Evolutionary conservation across 2,888 invertebrate genomes (phyloP).

Genomic region (Caenorhabditis uteleia): DNA sequence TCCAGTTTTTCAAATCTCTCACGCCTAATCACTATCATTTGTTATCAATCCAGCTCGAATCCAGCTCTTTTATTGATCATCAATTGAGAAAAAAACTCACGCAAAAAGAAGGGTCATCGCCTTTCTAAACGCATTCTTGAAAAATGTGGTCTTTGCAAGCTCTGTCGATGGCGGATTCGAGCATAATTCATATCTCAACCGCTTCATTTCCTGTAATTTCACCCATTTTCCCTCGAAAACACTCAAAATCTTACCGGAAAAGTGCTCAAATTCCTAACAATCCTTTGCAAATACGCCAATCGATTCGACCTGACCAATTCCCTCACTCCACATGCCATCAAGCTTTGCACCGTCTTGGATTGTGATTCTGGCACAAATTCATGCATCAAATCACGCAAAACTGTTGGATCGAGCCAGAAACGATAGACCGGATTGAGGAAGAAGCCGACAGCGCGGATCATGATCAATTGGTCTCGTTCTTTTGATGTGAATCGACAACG

Average conservation of each 20-base stretch:
- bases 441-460: slow-evolving; percentile 66
- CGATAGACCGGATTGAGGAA: slow-evolving; percentile 67
- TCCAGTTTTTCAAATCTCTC: too few relatives aligned
- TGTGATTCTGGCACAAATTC: slow-evolving; percentile 62
- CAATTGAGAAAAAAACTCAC: slow-evolving; percentile 30
- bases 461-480: slow-evolving; percentile 61
- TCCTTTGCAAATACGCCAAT: slow-evolving; percentile 60
- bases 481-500: slow-evolving; percentile 53
- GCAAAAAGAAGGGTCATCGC: slow-evolving; percentile 62
- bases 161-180: slow-evolving; percentile 31
- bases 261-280: slow-evolving; percentile 59
- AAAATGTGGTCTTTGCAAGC: slow-evolving; percentile 55
- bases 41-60: background rate
- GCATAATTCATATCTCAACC: slow-evolving; percentile 50
- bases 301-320: slow-evolving; percentile 58
- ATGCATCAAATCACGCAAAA: slow-evolving; percentile 67
- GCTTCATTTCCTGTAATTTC: slow-evolving; percentile 53
- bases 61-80: background rate
- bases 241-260: slow-evolving; percentile 31
- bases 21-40: too few relatives aligned
- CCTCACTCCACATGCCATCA: slow-evolving; percentile 67
- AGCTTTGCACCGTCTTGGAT: slow-evolving; percentile 53
- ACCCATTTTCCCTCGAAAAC: background rate
- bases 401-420: slow-evolving; percentile 67
- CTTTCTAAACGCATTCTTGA: slow-evolving; percentile 58